Evolutionary conservation across 1,140 invertebrate genomes (phyloP).

Genomic region (Polypedilum vanderplanki): DNA sequence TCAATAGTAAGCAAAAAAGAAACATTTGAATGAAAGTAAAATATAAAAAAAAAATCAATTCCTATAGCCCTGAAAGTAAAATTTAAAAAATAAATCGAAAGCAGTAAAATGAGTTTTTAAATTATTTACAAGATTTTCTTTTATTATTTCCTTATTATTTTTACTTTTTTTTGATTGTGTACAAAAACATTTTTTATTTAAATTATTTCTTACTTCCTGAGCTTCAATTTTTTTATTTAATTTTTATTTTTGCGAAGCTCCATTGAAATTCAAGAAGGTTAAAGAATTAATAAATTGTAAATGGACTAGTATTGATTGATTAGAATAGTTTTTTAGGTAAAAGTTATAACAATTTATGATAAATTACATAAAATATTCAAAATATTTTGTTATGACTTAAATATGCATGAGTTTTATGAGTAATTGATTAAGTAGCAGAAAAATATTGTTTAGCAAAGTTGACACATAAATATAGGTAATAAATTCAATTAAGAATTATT

Average conservation of each 20-base stretch:
- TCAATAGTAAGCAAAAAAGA: neutral
- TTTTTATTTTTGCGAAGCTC: neutral
- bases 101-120: neutral
- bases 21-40: neutral
- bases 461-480: no score
- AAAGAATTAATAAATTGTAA: neutral
- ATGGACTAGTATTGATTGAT: no score
- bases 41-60: neutral
- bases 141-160: neutral
- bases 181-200: neutral
- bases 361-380: no score
- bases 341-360: no score
- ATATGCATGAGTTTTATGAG: no score
- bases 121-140: neutral
- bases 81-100: neutral
- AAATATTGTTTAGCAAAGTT: no score
- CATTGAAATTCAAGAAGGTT: neutral
- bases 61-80: constrained; percentile 1
- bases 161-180: neutral
- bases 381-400: no score
- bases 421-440: no score
- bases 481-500: no score
- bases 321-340: no score
- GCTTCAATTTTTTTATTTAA: neutral
- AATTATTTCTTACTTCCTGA: neutral